Evolutionary conservation across 2,797 vertebrate genomes (phyloP).

Genomic region (Acanthurus leucopareius): DNA sequence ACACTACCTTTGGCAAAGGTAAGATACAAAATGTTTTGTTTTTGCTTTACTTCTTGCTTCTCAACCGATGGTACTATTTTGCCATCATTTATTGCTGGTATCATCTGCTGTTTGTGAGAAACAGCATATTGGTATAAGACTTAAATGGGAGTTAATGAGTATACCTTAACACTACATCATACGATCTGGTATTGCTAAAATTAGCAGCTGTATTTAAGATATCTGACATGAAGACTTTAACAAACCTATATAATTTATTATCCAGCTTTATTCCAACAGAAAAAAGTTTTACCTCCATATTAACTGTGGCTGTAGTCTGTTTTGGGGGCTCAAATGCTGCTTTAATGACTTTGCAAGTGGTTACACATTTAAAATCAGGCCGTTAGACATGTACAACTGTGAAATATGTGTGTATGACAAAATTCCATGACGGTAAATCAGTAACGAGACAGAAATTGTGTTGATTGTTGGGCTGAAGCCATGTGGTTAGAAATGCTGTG

Average conservation of each 20-base stretch:
- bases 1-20: slow-evolving; percentile 60
- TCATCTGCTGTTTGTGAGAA: slow-evolving; percentile 7
- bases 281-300: slow-evolving; percentile 8
- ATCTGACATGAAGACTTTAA: background rate
- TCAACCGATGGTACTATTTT: background rate
- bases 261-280: slow-evolving; percentile 5
- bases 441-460: slow-evolving; percentile 58
- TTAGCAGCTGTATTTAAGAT: background rate
- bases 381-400: background rate
- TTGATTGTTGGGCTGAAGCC: slow-evolving; percentile 31
- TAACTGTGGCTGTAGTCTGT: background rate
- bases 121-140: slow-evolving; percentile 5
- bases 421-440: slow-evolving; percentile 58
- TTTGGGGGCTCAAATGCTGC: background rate
- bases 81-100: background rate
- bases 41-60: background rate
- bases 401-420: slow-evolving; percentile 43
- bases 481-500: slow-evolving; percentile 50
- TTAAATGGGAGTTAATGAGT: background rate
- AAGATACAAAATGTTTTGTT: slow-evolving; percentile 45
- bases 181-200: slow-evolving; percentile 3
- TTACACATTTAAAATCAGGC: slow-evolving; percentile 18
- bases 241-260: background rate
- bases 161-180: background rate
- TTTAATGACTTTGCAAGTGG: background rate